Base-by-base conservation (phyloP, 1,140 invertebrate genomes). In the Ylistrum balloti region DNA sequence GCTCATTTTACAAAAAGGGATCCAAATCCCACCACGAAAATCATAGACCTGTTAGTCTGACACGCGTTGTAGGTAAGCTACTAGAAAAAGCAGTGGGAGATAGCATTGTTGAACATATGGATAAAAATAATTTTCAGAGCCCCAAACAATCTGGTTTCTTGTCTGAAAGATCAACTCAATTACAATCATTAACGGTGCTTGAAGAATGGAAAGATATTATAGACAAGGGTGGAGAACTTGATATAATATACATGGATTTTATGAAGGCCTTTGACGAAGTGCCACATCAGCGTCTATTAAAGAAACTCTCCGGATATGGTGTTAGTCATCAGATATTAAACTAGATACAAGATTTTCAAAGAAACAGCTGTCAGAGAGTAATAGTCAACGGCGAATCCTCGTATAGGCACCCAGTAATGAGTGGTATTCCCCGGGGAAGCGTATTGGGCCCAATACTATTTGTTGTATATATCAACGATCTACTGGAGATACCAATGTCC, bases 121-220 rank as follows among this genome's bases (percentile, higher is more conserved):
- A n/a, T n/a, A n/a, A n/a, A n/a, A n/a, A n/a, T n/a, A n/a, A n/a
- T n/a, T n/a, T n/a, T n/a, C n/a, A n/a, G n/a, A n/a, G n/a, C 28
- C 28, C 85, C 13, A 88, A 45, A 48, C 89, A 92, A 89, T 91
- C 89, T 90, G 91, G 91, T 56, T 92, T 92, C n/a, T 38, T 90
- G 5, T 87, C 87, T 7, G 87, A 87, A 28, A 87, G 88, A 41
- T 91, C 87, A 20, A 90, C 85, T 20, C 86, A 85, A 22, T 28
- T 90, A n/a, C 38, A 89, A 28, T 32, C 86, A 22, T 32, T 89
- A 35, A 15, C 56, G 0, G 86, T 88, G 33, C 33, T 88, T 17
- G 88, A 90, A 35, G n/a, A 90, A 33, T 90, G 88, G 87, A 90
- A 88, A 86, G 91, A 88, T 0, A 86, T 86, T 0, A 20, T 91